phyloP scores from a whole-genome alignment of 2,797 vertebrate genomes.

The Salarias fasciatus region DNA sequence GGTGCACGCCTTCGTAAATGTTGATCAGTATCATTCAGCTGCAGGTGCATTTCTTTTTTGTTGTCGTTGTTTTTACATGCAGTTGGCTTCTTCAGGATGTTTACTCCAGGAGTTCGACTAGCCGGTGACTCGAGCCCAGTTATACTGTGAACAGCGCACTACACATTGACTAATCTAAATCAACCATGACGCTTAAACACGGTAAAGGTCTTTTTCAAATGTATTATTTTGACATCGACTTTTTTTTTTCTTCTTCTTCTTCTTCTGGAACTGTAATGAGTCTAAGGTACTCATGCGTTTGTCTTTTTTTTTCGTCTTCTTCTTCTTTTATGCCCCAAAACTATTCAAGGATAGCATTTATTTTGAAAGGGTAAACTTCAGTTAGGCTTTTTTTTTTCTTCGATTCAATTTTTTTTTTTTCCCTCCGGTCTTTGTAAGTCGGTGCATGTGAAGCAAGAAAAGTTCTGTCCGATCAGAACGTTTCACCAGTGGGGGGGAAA shows the following conservation, averaged over 20 bases:
- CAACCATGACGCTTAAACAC: conserved; percentile 71
- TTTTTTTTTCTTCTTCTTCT: too few species aligned
- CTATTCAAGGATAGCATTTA: conserved; percentile 39
- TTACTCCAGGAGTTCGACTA: conserved; percentile 56
- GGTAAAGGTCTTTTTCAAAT: conserved; percentile 61
- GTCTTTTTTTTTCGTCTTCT: too few species aligned
- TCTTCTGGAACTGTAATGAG: conserved; percentile 50
- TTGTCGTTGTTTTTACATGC: conserved; percentile 59
- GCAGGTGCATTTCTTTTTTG: conserved; percentile 28
- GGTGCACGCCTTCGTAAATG: conserved; percentile 55
- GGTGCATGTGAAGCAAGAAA: conserved; percentile 53
- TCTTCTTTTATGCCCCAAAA: too few species aligned
- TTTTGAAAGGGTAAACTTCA: conserved; percentile 56
- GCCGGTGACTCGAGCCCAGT: conserved; percentile 63
- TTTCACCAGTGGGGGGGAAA: conserved; percentile 43
- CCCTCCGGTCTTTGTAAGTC: too few species aligned
- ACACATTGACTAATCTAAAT: conserved; percentile 76
- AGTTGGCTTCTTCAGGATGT: conserved; percentile 56
- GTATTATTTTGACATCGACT: conserved; percentile 64
- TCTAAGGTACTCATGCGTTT: conserved; percentile 56
- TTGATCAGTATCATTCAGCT: conserved; percentile 55
- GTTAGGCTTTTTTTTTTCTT: conserved; percentile 41
- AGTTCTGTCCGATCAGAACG: conserved; percentile 62
- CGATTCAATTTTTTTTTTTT: too few species aligned
- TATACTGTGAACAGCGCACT: conserved; percentile 72